Evolutionary conservation across 2,113 vertebrate genomes (phyloP), one percentile per base, ranked within the genome.

Genomic region (Tachuris rubrigastra): DNA sequence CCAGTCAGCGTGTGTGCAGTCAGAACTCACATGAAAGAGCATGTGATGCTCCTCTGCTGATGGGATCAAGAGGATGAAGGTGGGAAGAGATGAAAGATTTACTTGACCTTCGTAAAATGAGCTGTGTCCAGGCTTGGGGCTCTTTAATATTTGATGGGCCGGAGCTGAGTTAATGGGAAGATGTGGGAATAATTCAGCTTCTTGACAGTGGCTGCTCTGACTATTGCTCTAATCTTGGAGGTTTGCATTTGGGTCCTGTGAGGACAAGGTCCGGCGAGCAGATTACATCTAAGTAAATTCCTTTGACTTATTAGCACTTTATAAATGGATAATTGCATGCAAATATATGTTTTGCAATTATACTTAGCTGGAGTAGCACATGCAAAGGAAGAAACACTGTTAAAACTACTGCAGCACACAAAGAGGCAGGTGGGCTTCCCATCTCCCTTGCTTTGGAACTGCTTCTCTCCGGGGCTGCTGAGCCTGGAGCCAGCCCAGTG

Each of bases 141-240:
- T 91, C 77, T 92, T 94, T 68, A 89, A 89, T 92, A 77, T 93
- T 93, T 95, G 83, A 89, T 90, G 86, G 83, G 56, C 83, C n/a
- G 37, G 76, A 84, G 91, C 80, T 12, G 52, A 67, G 68, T 77
- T 93, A 89, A 87, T 46, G 89, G 89, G 95, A 84, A 82, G 84
- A 60, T 21, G 35, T 62, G 87, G 87, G 77, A 85, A 74, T 24
- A 93, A 44, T 87, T 85, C 67, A 42, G 37, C 8, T 11, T 37
- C 87, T 79, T 66, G 81, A 73, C 4, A 6, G 28, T 35, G 84
- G 55, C 79, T 59, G 55, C 55, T 3, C 42, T 27, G 63, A 23
- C 47, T 65, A 0, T 14, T 78, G 80, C 76, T 41, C 46, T 72
- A 5, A 62, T 79, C 81, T 41, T 1, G 3, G 67, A 67, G 62